A percentile compares a stretch with the other conserved stretches of the same genome.
Conservation (phyloP, 1,140 invertebrate genomes). For the Goniozus legneri region DNA sequence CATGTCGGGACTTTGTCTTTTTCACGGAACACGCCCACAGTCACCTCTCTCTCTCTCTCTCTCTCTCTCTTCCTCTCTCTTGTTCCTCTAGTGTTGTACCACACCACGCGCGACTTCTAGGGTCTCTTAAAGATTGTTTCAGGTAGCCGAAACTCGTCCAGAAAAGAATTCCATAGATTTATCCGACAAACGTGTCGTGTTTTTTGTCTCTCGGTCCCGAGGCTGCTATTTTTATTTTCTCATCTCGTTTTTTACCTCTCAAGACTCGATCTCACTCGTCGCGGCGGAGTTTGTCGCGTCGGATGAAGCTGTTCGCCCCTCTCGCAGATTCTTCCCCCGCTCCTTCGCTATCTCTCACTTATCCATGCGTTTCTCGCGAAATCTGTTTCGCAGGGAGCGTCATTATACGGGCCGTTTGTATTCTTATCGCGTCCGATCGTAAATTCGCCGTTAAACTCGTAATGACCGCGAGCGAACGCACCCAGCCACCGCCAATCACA, state of each 20-base stretch:
- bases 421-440: too few relatives aligned
- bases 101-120: too few relatives aligned
- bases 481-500: too few relatives aligned
- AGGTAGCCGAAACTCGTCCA: slow-evolving; percentile 32
- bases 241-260: not conserved
- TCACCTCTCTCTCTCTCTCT: not conserved
- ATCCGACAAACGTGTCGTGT: slow-evolving; percentile 18
- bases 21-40: too few relatives aligned
- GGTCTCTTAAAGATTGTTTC: too few relatives aligned
- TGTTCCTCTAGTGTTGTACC: not conserved
- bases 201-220: slow-evolving; percentile 15
- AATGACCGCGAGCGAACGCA: too few relatives aligned
- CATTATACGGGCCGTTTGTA: too few relatives aligned
- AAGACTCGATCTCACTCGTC: not conserved
- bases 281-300: not conserved
- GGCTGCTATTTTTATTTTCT: not conserved
- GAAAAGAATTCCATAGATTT: slow-evolving; percentile 37
- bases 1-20: too few relatives aligned
- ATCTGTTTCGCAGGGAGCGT: too few relatives aligned
- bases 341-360: not conserved
- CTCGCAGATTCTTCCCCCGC: not conserved
- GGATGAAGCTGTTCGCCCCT: slow-evolving; percentile 6
- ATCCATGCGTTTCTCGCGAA: too few relatives aligned
- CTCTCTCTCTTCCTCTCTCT: not conserved
- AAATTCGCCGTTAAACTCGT: too few relatives aligned